phyloP scores from a whole-genome alignment of 2,113 vertebrate genomes.

The Xenopus laevis region DNA sequence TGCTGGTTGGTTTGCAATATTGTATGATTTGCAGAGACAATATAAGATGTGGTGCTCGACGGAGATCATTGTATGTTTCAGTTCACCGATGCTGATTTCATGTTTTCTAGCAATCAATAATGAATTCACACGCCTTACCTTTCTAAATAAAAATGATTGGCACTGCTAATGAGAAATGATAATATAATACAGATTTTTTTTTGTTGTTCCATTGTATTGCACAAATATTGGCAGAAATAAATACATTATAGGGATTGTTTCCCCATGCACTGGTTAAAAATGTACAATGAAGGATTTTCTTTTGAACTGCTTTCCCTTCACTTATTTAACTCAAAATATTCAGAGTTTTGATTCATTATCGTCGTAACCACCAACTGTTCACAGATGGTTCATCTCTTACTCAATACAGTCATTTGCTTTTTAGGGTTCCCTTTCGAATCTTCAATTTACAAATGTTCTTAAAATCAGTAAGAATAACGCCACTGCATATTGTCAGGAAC shows the following conservation, averaged over 20 bases:
- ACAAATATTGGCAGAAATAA: conserved; percentile 38
- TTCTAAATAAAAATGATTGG: conserved; percentile 29
- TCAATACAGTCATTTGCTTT: background rate
- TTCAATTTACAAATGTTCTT: too few relatives aligned
- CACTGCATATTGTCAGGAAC: too few relatives aligned
- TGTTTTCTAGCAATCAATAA: conserved; percentile 36
- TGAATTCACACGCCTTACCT: conserved; percentile 43
- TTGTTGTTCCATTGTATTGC: conserved; percentile 23
- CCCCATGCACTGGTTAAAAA: conserved; percentile 38
- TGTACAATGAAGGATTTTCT: conserved; percentile 16
- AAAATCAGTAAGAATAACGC: too few relatives aligned
- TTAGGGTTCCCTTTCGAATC: too few relatives aligned
- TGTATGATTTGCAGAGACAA: conserved; percentile 11
- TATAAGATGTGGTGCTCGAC: background rate
- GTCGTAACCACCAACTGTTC: conserved; percentile 5
- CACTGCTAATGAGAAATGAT: conserved; percentile 26
- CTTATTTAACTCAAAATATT: conserved; percentile 12
- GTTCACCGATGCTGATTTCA: conserved; percentile 18
- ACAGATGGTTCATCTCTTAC: conserved; percentile 7
- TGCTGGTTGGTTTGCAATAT: conserved; percentile 12
- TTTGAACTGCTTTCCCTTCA: conserved; percentile 10
- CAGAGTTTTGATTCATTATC: background rate
- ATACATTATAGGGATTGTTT: conserved; percentile 32
- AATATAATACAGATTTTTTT: conserved; percentile 23
- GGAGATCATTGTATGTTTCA: conserved; percentile 29